Base-by-base conservation (phyloP, 2,888 invertebrate genomes). In the Campoplex nolae region DNA sequence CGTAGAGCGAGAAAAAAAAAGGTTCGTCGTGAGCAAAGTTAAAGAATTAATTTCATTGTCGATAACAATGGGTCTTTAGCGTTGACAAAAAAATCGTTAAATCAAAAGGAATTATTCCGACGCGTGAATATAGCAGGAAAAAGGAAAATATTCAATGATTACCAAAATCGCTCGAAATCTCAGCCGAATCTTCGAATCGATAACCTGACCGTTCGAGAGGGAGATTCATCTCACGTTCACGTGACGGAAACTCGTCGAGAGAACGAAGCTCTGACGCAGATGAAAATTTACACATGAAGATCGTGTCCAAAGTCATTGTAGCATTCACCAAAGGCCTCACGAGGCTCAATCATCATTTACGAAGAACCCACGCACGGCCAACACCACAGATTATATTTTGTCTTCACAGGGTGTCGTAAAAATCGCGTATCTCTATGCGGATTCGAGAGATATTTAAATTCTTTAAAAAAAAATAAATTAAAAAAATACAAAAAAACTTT, bases 201-300 rank as follows among this genome's bases (percentile, higher is more conserved):
- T 51, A 42, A 23, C 42, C 32, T 70, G 82, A 75, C 13, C 4
- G 74, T 18, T 8, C 35, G 45, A 23, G n/a, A 38, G 4, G 11
- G 56, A 23, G 54, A 71, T 70, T 71, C 45, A 58, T 80, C 65
- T n/a, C 32, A 45, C 71, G 35, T 78, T 51, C 42, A 65, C 35
- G 23, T 51, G 48, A n/a, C 32, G 51, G 65, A 73, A 42, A 62
- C 38, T 65, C 65, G 56, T 58, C 11, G 48, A 48, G 51, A 70
- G 56, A 83, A 16, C 73, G 67, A 68, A 23, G 48, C 84, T 79
- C 56, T 68, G 84, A 79, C 79, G 79, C 68, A 70, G 32, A 48
- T 18, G 62, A 51, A 38, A 56, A 79, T 79, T 70, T 56, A 28
- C 28, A 54, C 38, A 54, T 38, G 67, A 67, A 77, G 67, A 77